These are phyloP conservation scores for Varanus komodoensis DNA, from an alignment of 2,113 vertebrate species.

Conservation along the genomic window DNA sequence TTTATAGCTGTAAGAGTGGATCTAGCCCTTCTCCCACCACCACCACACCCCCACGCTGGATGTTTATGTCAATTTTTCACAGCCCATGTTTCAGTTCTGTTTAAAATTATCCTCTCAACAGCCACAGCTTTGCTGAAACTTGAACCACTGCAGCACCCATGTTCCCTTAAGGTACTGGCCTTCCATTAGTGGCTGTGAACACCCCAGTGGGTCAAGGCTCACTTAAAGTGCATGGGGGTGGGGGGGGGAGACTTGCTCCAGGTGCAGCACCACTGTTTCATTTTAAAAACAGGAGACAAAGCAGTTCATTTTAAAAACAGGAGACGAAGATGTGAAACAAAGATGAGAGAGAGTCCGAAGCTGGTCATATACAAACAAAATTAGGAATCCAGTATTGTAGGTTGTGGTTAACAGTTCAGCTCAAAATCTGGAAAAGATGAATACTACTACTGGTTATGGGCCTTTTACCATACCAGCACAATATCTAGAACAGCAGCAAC, in stretches of 20 bases:
- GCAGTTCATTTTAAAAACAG: not conserved
- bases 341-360: not conserved
- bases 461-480: not conserved
- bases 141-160: not conserved
- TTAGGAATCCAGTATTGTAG: not conserved
- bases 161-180: not conserved
- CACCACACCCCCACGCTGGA: not conserved
- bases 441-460: not conserved
- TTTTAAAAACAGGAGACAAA: not conserved
- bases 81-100: not conserved
- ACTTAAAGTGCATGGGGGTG: not conserved
- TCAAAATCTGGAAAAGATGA: not conserved
- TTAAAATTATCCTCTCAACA: not conserved
- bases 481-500: not conserved
- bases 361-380: not conserved
- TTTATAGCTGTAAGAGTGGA: not conserved
- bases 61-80: not conserved
- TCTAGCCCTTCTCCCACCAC: not conserved
- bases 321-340: not conserved
- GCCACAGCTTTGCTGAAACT: not conserved
- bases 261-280: not conserved
- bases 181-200: no score
- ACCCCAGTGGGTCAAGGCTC: not conserved
- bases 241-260: not conserved
- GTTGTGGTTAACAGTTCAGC: not conserved